A percentile compares a stretch with the other conserved stretches of the same genome.
phyloP scores from a whole-genome alignment of 1,140 invertebrate genomes.

The Eubasilissa regina region DNA sequence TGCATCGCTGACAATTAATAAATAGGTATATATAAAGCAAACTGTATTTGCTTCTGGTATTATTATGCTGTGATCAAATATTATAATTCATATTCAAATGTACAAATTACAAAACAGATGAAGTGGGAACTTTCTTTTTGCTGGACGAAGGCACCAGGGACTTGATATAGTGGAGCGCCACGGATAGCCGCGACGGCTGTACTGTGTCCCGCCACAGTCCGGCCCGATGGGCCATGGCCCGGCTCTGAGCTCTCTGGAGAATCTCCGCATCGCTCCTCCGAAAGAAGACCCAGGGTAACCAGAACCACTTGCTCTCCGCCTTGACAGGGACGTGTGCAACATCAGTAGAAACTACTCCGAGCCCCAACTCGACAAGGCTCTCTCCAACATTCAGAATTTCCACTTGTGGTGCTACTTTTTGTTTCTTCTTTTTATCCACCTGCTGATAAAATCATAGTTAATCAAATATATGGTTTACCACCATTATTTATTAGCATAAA shows the following conservation, averaged over 20 bases:
- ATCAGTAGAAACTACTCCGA: slow-evolving; percentile 28
- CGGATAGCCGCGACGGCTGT: slow-evolving; percentile 20
- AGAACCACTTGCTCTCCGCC: slow-evolving; percentile 26
- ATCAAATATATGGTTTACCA: background rate
- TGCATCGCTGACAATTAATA: too few relatives aligned
- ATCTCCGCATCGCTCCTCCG: background rate
- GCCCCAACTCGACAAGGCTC: slow-evolving; percentile 51
- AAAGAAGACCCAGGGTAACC: slow-evolving; percentile 35
- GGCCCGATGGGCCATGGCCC: slow-evolving; percentile 31
- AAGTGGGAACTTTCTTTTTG: slow-evolving; percentile 12
- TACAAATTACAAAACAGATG: slow-evolving; percentile 32
- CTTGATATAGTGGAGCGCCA: slow-evolving; percentile 13
- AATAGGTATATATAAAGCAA: too few relatives aligned
- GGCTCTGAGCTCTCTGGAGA: slow-evolving; percentile 46
- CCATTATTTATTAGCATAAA: too few relatives aligned
- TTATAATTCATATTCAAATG: too few relatives aligned
- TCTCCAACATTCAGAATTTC: slow-evolving; percentile 50
- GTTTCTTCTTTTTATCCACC: slow-evolving; percentile 28
- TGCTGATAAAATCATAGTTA: background rate
- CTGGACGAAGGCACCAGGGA: slow-evolving; percentile 18
- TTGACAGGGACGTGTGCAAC: slow-evolving; percentile 11
- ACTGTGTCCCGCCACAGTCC: slow-evolving; percentile 52
- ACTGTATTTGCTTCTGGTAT: too few relatives aligned
- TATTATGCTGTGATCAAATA: too few relatives aligned
- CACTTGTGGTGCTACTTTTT: slow-evolving; percentile 35